A percentile compares a stretch with the other conserved stretches of the same genome.
Evolutionary conservation across 2,113 vertebrate genomes (phyloP).

Genomic region (Podarcis muralis): DNA sequence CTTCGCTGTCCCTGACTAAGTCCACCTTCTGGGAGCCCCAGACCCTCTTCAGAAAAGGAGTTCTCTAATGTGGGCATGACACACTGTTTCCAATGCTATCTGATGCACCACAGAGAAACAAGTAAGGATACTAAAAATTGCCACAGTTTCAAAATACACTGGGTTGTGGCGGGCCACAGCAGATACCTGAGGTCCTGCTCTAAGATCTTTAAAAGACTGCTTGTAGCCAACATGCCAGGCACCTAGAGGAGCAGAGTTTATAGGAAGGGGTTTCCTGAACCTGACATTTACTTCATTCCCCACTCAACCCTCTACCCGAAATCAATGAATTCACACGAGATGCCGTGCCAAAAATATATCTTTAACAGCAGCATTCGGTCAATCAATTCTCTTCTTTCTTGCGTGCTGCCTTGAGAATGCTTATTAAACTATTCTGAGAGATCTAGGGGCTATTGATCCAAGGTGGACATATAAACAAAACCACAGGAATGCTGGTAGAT

Average conservation of each 20-base stretch:
- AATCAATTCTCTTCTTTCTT: slow-evolving; percentile 57
- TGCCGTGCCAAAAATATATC: slow-evolving; percentile 27
- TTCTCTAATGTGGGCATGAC: too few relatives aligned
- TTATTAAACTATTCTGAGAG: slow-evolving; percentile 50
- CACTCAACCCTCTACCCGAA: slow-evolving; percentile 19
- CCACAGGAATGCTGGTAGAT: slow-evolving; percentile 5
- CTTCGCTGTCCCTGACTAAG: too few relatives aligned
- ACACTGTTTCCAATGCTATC: background rate
- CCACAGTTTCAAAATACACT: background rate
- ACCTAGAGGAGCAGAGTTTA: too few relatives aligned
- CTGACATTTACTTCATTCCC: background rate
- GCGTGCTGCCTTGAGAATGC: slow-evolving; percentile 21
- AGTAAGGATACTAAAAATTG: background rate
- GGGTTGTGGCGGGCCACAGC: too few relatives aligned
- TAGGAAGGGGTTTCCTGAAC: background rate
- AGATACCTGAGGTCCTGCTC: too few relatives aligned
- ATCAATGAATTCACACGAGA: slow-evolving; percentile 42
- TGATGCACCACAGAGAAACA: background rate
- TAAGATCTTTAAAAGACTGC: too few relatives aligned
- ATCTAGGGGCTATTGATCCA: slow-evolving; percentile 51
- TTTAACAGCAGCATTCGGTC: background rate
- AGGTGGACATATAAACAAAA: slow-evolving; percentile 47
- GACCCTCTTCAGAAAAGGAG: too few relatives aligned
- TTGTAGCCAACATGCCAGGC: too few relatives aligned
- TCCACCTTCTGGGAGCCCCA: too few relatives aligned